Conservation (phyloP, 2,888 invertebrate species). For the Cheilosia impressa region DNA sequence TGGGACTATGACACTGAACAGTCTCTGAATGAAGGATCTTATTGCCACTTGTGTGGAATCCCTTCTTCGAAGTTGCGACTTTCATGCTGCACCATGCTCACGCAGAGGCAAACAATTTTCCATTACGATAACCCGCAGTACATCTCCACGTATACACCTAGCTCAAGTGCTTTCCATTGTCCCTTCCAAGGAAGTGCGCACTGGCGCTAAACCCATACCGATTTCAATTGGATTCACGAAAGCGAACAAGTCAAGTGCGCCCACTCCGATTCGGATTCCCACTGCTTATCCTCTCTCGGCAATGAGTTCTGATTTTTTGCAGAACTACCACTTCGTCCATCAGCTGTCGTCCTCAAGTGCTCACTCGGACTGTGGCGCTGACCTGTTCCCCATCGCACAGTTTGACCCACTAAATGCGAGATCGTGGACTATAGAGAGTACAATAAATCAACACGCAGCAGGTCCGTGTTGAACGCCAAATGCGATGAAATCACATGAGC, state of each 20-base stretch:
- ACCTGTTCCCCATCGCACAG: constrained; percentile 40
- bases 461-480: constrained; percentile 35
- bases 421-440: constrained; percentile 38
- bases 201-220: constrained; percentile 47
- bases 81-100: too few relatives aligned
- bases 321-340: constrained; percentile 61
- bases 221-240: constrained; percentile 44
- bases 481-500: constrained; percentile 39
- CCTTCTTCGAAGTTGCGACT: too few relatives aligned
- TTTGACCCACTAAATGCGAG: constrained; percentile 70
- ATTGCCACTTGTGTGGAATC: too few relatives aligned
- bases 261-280: constrained; percentile 31
- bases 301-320: constrained; percentile 60
- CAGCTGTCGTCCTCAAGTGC: constrained; percentile 64
- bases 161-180: not conserved
- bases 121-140: not conserved
- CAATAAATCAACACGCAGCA: constrained; percentile 25
- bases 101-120: too few relatives aligned
- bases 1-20: too few relatives aligned
- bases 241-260: constrained; percentile 46
- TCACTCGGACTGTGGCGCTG: constrained; percentile 54
- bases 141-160: not conserved
- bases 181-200: constrained; percentile 31
- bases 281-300: constrained; percentile 54
- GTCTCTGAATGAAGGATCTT: too few relatives aligned